Evolutionary conservation across 2,888 invertebrate genomes (phyloP).

Genomic region (Fragum whitleyi): DNA sequence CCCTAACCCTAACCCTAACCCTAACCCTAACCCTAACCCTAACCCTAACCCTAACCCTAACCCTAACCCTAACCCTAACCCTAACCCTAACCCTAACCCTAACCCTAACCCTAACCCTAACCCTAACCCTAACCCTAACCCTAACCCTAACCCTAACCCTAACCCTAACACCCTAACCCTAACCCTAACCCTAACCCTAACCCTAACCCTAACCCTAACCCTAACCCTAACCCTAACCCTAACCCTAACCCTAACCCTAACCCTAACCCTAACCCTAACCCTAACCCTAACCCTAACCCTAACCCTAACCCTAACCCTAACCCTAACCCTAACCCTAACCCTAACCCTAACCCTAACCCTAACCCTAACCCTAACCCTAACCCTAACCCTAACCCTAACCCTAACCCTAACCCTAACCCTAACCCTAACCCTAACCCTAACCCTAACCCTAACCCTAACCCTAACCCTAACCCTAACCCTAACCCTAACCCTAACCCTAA

Average conservation of each 20-base stretch:
- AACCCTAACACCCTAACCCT: slow-evolving; percentile 73
- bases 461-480: slow-evolving; percentile 63
- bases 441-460: slow-evolving; percentile 55
- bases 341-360: slow-evolving; percentile 54
- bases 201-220: slow-evolving; percentile 53
- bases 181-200: slow-evolving; percentile 54
- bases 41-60: slow-evolving; percentile 66
- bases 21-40: slow-evolving; percentile 52
- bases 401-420: slow-evolving; percentile 54
- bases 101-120: slow-evolving; percentile 52
- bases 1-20: slow-evolving; percentile 55
- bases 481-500: slow-evolving; percentile 73
- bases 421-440: slow-evolving; percentile 53
- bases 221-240: slow-evolving; percentile 55
- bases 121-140: slow-evolving; percentile 57
- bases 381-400: slow-evolving; percentile 72
- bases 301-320: slow-evolving; percentile 54
- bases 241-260: slow-evolving; percentile 58
- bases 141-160: slow-evolving; percentile 52
- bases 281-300: slow-evolving; percentile 65
- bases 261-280: slow-evolving; percentile 71
- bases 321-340: slow-evolving; percentile 54
- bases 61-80: slow-evolving; percentile 65
- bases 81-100: slow-evolving; percentile 54
- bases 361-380: slow-evolving; percentile 57